phyloP scores from a whole-genome alignment of 1,140 invertebrate genomes.

The Caenorhabditis inopinata region DNA sequence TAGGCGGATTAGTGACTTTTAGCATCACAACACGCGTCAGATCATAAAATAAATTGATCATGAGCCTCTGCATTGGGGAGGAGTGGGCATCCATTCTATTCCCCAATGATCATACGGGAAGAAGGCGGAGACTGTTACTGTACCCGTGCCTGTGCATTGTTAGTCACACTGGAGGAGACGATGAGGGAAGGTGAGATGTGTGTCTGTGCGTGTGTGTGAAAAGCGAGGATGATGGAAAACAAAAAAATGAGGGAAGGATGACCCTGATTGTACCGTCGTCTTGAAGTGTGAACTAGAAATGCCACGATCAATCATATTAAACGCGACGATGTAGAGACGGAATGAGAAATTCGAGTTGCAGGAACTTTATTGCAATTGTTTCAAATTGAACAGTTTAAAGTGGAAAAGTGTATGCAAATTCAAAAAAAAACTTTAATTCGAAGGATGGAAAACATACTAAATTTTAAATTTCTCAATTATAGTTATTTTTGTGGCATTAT shows the following conservation, averaged over 20 bases:
- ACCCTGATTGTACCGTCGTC: too few relatives aligned
- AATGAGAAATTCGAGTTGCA: too few relatives aligned
- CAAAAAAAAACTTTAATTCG: too few relatives aligned
- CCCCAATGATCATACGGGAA: not conserved
- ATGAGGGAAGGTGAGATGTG: not conserved
- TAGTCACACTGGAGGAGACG: not conserved
- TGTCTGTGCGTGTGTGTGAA: not conserved
- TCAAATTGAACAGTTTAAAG: too few relatives aligned
- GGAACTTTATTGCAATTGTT: too few relatives aligned
- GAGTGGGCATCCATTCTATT: not conserved
- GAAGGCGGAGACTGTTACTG: not conserved
- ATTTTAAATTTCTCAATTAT: too few relatives aligned
- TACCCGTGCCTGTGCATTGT: not conserved
- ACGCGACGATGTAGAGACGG: too few relatives aligned
- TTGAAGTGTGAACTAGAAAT: not conserved
- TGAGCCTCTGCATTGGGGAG: not conserved
- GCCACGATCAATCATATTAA: not conserved
- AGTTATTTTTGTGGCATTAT: too few relatives aligned
- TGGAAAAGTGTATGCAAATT: too few relatives aligned
- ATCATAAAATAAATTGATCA: conserved; percentile 2
- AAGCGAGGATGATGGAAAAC: not conserved
- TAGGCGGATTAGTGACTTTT: not conserved
- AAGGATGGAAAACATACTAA: too few relatives aligned
- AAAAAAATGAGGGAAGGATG: not conserved
- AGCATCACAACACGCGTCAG: too few relatives aligned